Base-by-base conservation (phyloP, 2,888 invertebrate genomes). In the Parnassius smintheus region DNA sequence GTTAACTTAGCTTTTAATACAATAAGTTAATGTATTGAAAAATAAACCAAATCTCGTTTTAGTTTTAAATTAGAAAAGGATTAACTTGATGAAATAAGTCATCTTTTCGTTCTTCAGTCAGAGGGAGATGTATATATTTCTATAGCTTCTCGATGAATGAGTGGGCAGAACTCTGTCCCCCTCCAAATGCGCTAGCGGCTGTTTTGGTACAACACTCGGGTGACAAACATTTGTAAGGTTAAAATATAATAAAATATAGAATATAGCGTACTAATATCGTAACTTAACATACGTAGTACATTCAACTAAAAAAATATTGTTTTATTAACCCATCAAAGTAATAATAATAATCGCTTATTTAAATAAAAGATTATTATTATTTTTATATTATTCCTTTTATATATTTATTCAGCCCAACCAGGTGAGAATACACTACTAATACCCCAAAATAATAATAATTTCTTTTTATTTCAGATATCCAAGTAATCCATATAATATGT, bases 131-230 rank as follows among this genome's bases (percentile, higher is more conserved):
- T 60, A 54, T 74, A 80, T 86, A 85, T 75, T 80, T 88, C 77
- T 79, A 77, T 78, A 70, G 70, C 68, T 76, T 56, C 74, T 65
- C 67, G 66, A 68, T 66, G 70, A 76, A 71, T 73, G 73, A 82
- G 83, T 87, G 90, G 91, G 90, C 86, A 73, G 91, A 87, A 74
- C 89, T 78, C 9, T 77, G 72, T 72, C 77, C 86, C 82, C 87
- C 86, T 76, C 86, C 82, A 82, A 63, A 71, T 76, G 82, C 88
- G 86, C 83, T 68, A 71, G 85, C 87, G 90, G 80, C 80, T 78
- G 83, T 86, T 85, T 86, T 83, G 78, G 79, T 85, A 78, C 76
- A 70, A 72, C 70, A 75, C 80, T 84, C 78, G 85, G 86, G 88
- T 88, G 87, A 88, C 90, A 85, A 86, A 80, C 75, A 74, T 75